Percentiles rank a stretch among this genome's conserved stretches.
These are phyloP conservation scores for Troides helena DNA, from an alignment of 2,888 invertebrate genomes.

Conservation along the genomic window DNA sequence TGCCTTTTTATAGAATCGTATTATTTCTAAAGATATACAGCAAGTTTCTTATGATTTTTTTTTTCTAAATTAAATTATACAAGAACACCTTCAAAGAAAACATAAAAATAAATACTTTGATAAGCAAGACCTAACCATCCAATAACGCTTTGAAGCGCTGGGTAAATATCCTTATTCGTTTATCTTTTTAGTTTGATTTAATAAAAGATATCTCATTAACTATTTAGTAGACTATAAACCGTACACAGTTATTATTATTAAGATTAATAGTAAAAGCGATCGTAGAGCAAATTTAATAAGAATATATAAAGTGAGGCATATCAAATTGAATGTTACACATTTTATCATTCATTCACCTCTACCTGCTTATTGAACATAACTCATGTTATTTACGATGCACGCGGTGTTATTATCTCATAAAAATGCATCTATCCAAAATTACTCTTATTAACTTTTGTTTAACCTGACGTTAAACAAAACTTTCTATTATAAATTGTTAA, in stretches of 20 bases:
- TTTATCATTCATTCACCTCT: conserved; percentile 12
- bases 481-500: too few species aligned
- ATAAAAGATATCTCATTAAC: background rate
- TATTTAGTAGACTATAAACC: background rate
- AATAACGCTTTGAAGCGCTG: too few species aligned
- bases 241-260: background rate
- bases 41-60: too few species aligned
- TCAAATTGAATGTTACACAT: background rate
- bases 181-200: background rate
- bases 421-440: conserved; percentile 14
- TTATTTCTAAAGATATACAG: too few species aligned
- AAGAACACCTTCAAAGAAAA: too few species aligned
- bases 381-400: conserved; percentile 6
- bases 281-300: background rate
- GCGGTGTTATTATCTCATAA: conserved; percentile 1
- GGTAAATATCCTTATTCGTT: too few species aligned
- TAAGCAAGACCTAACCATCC: too few species aligned
- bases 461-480: background rate
- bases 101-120: too few species aligned
- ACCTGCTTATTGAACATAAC: conserved; percentile 24
- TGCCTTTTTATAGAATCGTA: too few species aligned
- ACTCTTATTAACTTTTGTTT: background rate
- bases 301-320: background rate
- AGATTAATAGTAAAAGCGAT: background rate
- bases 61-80: too few species aligned